Evolutionary conservation across 2,888 invertebrate genomes (phyloP).

Genomic region (Apamea monoglypha): DNA sequence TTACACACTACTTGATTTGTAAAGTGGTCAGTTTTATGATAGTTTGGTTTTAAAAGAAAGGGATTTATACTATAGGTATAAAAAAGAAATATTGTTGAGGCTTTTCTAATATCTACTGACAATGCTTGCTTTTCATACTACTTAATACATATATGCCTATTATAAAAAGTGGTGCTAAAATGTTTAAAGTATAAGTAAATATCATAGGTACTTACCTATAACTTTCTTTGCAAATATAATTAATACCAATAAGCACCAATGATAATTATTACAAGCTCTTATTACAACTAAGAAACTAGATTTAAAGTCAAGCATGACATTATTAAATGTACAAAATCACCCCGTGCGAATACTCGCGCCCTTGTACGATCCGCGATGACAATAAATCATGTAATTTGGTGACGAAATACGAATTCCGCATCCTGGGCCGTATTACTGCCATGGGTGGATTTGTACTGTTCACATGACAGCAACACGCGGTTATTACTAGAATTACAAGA

Average conservation of each 20-base stretch:
- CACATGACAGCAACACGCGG: slow-evolving; percentile 83
- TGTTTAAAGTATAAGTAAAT: not conserved
- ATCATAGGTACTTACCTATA: not conserved
- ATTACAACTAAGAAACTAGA: not conserved
- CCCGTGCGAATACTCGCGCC: slow-evolving; percentile 66
- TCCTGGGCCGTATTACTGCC: slow-evolving; percentile 72
- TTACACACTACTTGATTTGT: slow-evolving; percentile 68
- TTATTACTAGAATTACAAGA: slow-evolving; percentile 84
- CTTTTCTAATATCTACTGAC: not conserved
- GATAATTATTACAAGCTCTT: not conserved
- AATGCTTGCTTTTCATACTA: not conserved
- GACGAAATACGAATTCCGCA: slow-evolving; percentile 81
- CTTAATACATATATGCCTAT: too few relatives aligned
- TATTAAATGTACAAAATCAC: slow-evolving; percentile 52
- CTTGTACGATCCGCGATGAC: slow-evolving; percentile 81
- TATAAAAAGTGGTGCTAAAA: not conserved
- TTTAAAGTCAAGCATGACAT: not conserved
- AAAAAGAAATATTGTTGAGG: not conserved
- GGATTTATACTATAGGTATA: too few relatives aligned
- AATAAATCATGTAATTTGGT: slow-evolving; percentile 90
- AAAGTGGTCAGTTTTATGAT: slow-evolving; percentile 8
- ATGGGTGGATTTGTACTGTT: slow-evolving; percentile 82
- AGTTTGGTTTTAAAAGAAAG: not conserved
- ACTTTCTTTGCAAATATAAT: not conserved
- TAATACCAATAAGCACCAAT: not conserved